Conservation (phyloP, 2,113 vertebrate genomes). For the Dipodomys stephensi region DNA sequence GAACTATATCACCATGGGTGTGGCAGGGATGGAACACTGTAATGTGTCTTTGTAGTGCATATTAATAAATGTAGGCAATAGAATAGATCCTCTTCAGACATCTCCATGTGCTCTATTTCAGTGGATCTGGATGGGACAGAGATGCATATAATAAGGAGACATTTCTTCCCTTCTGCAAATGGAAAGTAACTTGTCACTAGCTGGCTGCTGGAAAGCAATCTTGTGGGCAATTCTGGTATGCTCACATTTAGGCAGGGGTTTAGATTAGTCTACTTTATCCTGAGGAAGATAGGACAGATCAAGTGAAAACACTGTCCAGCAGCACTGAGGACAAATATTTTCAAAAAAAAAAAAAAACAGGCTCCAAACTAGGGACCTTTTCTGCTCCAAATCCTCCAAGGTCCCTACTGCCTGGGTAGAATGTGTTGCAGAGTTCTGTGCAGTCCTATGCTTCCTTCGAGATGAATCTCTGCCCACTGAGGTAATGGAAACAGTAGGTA, state of each 20-base stretch:
- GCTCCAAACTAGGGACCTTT: neutral
- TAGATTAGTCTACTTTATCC: neutral
- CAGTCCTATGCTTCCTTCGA: accelerated
- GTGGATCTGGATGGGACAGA: neutral
- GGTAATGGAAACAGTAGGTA: accelerated
- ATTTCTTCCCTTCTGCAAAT: neutral
- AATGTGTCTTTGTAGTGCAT: neutral
- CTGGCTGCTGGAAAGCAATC: neutral
- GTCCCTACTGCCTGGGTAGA: neutral
- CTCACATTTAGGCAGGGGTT: neutral
- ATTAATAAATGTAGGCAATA: neutral
- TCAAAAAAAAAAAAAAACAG: neutral
- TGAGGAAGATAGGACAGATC: neutral
- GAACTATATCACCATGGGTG: neutral
- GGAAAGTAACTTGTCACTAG: neutral
- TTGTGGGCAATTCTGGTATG: neutral
- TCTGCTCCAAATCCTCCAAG: neutral
- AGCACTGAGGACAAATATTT: neutral
- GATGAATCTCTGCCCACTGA: neutral
- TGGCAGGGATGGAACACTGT: neutral
- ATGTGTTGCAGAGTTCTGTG: neutral
- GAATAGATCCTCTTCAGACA: accelerated
- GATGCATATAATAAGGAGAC: neutral
- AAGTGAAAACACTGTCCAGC: neutral
- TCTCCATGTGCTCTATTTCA: neutral